A percentile compares a stretch with the other conserved stretches of the same genome.
Evolutionary conservation across 2,113 vertebrate species (phyloP).

Genomic region (Atrichornis clamosus): DNA sequence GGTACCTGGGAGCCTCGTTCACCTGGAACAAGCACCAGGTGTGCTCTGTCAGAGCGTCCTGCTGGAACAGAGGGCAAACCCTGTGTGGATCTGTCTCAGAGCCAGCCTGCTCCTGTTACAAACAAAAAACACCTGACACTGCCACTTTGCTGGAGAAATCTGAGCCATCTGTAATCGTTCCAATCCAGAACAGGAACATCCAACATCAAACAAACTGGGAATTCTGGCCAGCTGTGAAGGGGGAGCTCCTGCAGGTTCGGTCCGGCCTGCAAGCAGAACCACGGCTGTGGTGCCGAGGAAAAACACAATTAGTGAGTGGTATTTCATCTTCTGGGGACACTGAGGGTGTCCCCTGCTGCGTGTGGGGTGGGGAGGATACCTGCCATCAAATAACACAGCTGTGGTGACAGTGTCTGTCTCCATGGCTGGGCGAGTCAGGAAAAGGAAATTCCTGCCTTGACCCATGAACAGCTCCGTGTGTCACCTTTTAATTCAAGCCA

Average conservation of each 20-base stretch:
- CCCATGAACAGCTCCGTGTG: not conserved
- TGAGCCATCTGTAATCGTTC: not conserved
- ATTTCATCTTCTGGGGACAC: not conserved
- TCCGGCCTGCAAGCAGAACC: not conserved
- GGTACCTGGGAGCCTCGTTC: not conserved
- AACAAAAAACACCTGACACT: not conserved
- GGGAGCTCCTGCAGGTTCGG: not conserved
- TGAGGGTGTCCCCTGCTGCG: not conserved
- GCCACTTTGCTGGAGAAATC: not conserved
- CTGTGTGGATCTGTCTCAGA: not conserved
- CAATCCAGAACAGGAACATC: not conserved
- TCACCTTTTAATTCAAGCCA: not conserved
- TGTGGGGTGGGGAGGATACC: rapidly evolving
- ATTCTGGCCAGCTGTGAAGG: not conserved
- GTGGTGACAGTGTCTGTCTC: not conserved
- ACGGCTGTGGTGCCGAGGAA: not conserved
- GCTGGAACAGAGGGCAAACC: not conserved
- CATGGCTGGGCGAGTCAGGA: not conserved
- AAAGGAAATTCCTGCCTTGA: not conserved
- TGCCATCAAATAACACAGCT: not conserved
- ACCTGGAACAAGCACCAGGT: not conserved
- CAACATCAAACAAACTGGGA: not conserved
- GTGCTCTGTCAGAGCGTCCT: not conserved
- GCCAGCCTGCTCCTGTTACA: not conserved
- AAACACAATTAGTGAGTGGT: not conserved